Base-by-base conservation (phyloP, 2,888 invertebrate genomes). In the Hydroisotoma schaefferi region DNA sequence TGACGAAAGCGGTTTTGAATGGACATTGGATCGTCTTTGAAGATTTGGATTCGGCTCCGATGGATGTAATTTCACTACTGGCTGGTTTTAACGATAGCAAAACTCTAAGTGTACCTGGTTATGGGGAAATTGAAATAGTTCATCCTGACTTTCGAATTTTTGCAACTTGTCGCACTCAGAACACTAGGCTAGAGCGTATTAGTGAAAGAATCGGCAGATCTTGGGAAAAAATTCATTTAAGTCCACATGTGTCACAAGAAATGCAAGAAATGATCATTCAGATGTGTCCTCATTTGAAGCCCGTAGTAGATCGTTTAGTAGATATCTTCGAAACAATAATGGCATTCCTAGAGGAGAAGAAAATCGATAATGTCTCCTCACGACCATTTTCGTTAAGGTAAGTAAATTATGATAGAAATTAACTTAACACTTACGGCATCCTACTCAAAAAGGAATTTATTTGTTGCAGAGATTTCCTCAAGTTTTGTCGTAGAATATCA, bases 31-130 rank as follows among this genome's bases (percentile, higher is more conserved):
- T 99, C 26, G 80, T 99, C 2, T 78, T 99, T 63, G 98, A 99
- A 80, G 99, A 99, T 76, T 85, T 99, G 49, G 97, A 99, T 76
- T 85, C 87, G 63, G 97, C 95, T 1, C 90, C 93, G 1, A 84
- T 90, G 74, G 99, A 99, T 76, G 92, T 98, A 0, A 86, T 91
- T 0, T 90, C 94, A 0, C 84, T 94, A 15, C 77, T 98, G 12
- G 85, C 88, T 67, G 88, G 90, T 47, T 80, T 98, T 2, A 78
- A 95, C 38, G 94, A 97, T 78, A 87, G 88, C 56, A 84, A 86
- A 61, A 84, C 84, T 22, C 80, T 95, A 1, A 85, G 87, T 57
- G 87, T 97, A 3, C 94, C 94, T 2, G 94, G 94, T 0, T 93
- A 90, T 76, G 85, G 91, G 48, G 90, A 92, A 76, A 83, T 84